Conservation (phyloP, 2,797 vertebrate species). For the Danio kyathit region DNA sequence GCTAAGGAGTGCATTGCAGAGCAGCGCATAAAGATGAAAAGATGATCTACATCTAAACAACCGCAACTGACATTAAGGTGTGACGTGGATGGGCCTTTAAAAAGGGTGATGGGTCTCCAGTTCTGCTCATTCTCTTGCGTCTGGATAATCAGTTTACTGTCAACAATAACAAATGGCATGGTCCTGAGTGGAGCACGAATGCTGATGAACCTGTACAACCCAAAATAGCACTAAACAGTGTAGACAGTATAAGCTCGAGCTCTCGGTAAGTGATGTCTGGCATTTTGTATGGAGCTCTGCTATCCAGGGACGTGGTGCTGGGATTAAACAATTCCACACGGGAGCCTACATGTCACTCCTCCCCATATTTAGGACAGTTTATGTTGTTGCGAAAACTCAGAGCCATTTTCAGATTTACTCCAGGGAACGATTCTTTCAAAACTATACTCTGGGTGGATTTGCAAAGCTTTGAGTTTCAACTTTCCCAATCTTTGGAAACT, state of each 20-base stretch:
- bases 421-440: slow-evolving; percentile 54
- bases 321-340: slow-evolving; percentile 54
- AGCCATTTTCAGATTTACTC: slow-evolving; percentile 53
- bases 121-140: slow-evolving; percentile 20
- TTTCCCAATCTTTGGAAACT: slow-evolving; percentile 69
- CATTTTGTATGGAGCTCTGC: slow-evolving; percentile 61
- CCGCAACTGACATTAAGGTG: slow-evolving; percentile 29
- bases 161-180: slow-evolving; percentile 38
- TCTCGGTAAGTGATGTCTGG: slow-evolving; percentile 59
- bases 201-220: slow-evolving; percentile 49
- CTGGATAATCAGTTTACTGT: neutral
- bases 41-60: slow-evolving; percentile 69
- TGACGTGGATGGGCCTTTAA: slow-evolving; percentile 17
- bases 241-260: slow-evolving; percentile 52
- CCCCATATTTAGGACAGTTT: slow-evolving; percentile 59
- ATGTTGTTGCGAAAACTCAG: slow-evolving; percentile 61
- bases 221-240: slow-evolving; percentile 56
- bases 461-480: slow-evolving; percentile 65
- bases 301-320: slow-evolving; percentile 59
- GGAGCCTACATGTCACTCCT: slow-evolving; percentile 48
- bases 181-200: slow-evolving; percentile 37
- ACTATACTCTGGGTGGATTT: slow-evolving; percentile 62
- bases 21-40: slow-evolving; percentile 75
- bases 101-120: slow-evolving; percentile 3
- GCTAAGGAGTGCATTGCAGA: slow-evolving; percentile 72